Conservation (phyloP, 2,113 vertebrate genomes). For the Acanthochromis polyacanthus region DNA sequence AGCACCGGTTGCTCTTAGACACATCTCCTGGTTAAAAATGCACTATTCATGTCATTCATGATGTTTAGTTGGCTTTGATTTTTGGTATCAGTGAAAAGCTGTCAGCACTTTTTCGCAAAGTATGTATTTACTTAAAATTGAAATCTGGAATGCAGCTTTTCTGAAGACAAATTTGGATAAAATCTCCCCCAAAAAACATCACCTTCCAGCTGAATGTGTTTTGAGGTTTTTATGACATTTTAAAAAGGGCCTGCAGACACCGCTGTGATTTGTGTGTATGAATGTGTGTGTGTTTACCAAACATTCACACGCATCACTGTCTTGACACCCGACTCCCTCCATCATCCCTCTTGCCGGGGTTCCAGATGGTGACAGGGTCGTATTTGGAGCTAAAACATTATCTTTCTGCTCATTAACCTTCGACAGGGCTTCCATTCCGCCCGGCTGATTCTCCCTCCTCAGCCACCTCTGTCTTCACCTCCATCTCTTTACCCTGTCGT, state of each 20-base stretch:
- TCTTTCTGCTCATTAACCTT: conserved; percentile 84
- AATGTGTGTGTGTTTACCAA: conserved; percentile 2
- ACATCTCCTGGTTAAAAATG: conserved; percentile 8
- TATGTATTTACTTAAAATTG: background rate
- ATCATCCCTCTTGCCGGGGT: conserved; percentile 46
- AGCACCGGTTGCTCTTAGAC: conserved; percentile 7
- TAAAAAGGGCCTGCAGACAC: background rate
- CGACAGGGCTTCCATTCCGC: conserved; percentile 73
- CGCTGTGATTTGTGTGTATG: background rate
- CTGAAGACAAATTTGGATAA: background rate
- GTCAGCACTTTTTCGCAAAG: background rate
- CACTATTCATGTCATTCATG: background rate
- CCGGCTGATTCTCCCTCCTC: conserved; percentile 57
- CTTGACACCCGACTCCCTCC: conserved; percentile 34
- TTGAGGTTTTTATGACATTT: background rate
- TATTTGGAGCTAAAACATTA: conserved; percentile 80
- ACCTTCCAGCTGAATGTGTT: background rate
- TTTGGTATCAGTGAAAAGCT: background rate
- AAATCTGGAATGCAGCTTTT: background rate
- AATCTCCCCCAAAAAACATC: background rate
- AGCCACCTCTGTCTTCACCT: conserved; percentile 74
- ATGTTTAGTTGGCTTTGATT: background rate
- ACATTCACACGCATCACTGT: conserved; percentile 31
- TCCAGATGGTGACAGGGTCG: conserved; percentile 68
- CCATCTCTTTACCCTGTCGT: conserved; percentile 65